phyloP scores from a whole-genome alignment of 2,888 invertebrate genomes.

The Elysia crispata region DNA sequence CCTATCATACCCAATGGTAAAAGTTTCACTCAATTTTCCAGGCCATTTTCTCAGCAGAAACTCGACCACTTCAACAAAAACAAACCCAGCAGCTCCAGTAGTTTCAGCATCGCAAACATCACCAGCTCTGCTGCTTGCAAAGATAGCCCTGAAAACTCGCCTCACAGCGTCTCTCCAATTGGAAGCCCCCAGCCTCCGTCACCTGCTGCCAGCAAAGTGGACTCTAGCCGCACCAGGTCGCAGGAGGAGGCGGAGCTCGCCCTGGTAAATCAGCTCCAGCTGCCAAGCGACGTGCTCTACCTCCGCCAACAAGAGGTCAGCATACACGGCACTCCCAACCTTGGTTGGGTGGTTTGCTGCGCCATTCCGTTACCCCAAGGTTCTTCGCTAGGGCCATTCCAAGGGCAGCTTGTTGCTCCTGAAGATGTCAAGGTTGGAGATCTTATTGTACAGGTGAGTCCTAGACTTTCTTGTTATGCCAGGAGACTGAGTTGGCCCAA shows the following conservation, averaged over 20 bases:
- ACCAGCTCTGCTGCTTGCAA: slow-evolving; percentile 28
- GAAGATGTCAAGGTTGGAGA: slow-evolving; percentile 66
- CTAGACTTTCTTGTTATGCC: no score
- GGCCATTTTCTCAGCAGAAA: background rate
- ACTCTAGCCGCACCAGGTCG: background rate
- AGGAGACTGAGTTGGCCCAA: no score
- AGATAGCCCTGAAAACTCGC: slow-evolving; percentile 14
- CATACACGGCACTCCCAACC: slow-evolving; percentile 60
- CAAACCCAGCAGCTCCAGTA: no score
- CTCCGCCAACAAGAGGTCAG: slow-evolving; percentile 63
- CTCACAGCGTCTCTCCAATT: background rate
- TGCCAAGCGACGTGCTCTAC: slow-evolving; percentile 66
- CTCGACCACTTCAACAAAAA: background rate
- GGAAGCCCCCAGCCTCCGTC: background rate
- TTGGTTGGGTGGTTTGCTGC: slow-evolving; percentile 65
- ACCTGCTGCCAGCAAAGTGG: background rate
- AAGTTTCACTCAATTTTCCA: background rate
- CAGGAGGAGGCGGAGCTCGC: slow-evolving; percentile 46
- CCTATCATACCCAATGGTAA: no score
- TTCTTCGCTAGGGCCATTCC: slow-evolving; percentile 69
- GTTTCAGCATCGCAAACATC: no score
- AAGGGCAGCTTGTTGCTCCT: slow-evolving; percentile 64
- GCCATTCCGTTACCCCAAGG: slow-evolving; percentile 65
- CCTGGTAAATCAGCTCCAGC: slow-evolving; percentile 61
- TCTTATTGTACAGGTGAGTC: slow-evolving; percentile 65